Evolutionary conservation across 2,113 vertebrate genomes (phyloP).

Genomic region (Paratilapia polleni): DNA sequence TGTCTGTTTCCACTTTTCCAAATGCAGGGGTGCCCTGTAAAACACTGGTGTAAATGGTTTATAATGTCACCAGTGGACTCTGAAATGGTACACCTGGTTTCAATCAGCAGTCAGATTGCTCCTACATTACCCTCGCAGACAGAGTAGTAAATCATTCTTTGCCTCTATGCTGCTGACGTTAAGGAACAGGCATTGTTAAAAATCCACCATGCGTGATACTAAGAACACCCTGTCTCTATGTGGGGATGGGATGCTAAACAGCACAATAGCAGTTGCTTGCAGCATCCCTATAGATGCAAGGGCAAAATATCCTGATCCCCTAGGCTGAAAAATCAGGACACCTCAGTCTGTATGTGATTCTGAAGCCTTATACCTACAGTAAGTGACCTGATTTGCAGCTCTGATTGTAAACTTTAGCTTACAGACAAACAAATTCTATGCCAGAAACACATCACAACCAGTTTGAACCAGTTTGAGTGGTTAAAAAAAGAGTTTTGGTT

Average conservation of each 20-base stretch:
- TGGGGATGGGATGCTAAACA: constrained; percentile 46
- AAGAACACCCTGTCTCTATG: constrained; percentile 43
- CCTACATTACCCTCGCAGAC: constrained; percentile 74
- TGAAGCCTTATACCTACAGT: not conserved
- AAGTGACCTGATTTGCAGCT: constrained; percentile 9
- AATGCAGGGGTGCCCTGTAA: constrained; percentile 74
- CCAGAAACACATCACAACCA: constrained; percentile 43
- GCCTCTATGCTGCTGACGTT: constrained; percentile 61
- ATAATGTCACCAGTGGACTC: constrained; percentile 81
- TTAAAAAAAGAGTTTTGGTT: constrained; percentile 67
- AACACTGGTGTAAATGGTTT: constrained; percentile 81
- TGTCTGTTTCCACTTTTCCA: constrained; percentile 80
- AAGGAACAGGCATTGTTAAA: constrained; percentile 73
- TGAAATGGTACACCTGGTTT: constrained; percentile 82
- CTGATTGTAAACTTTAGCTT: constrained; percentile 22
- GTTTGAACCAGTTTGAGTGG: constrained; percentile 62
- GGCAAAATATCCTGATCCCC: constrained; percentile 33
- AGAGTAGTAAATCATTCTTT: constrained; percentile 70
- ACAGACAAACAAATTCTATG: not conserved
- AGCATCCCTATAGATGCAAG: constrained; percentile 22
- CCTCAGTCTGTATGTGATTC: not conserved
- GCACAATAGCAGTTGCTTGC: constrained; percentile 43
- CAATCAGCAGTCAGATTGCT: constrained; percentile 85
- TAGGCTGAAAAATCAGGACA: constrained; percentile 32
- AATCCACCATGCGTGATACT: constrained; percentile 57